A percentile compares a stretch with the other conserved stretches of the same genome.
phyloP scores from a whole-genome alignment of 1,140 invertebrate species.

The Drosophila nigrodunni region DNA sequence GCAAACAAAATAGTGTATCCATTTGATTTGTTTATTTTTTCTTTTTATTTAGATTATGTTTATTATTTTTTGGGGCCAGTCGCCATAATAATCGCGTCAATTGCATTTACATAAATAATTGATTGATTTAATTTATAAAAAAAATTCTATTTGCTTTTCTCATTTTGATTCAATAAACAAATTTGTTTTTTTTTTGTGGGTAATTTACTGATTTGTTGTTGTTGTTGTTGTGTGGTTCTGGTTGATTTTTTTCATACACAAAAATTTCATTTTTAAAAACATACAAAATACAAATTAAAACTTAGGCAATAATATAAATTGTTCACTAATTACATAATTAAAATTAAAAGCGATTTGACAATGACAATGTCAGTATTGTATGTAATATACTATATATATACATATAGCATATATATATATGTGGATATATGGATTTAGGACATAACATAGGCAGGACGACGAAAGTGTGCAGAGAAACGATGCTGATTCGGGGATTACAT shows the following conservation, averaged over 20 bases:
- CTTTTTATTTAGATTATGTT: conserved; percentile 23
- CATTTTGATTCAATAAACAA: conserved; percentile 52
- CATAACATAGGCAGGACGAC: conserved; percentile 52
- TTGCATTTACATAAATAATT: conserved; percentile 54
- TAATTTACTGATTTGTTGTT: conserved; percentile 29
- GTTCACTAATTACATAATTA: conserved; percentile 79
- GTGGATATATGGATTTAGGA: conserved; percentile 34
- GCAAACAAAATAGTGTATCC: conserved; percentile 54
- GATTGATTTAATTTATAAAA: conserved; percentile 69
- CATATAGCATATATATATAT: conserved; percentile 21
- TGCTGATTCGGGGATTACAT: conserved; percentile 13
- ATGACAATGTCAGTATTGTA: conserved; percentile 48
- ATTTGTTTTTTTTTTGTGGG: conserved; percentile 20
- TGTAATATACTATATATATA: conserved; percentile 15
- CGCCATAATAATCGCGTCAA: conserved; percentile 19
- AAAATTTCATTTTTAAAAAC: conserved; percentile 54
- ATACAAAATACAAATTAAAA: conserved; percentile 73
- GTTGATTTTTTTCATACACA: conserved; percentile 25
- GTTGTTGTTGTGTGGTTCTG: conserved; percentile 10
- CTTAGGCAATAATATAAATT: conserved; percentile 48
- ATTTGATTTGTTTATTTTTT: conserved; percentile 27
- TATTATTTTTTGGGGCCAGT: conserved; percentile 23
- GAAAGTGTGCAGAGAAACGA: conserved; percentile 19
- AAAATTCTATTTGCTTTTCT: conserved; percentile 49
- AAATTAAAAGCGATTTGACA: conserved; percentile 69